A percentile compares a stretch with the other conserved stretches of the same genome.
Evolutionary conservation across 2,113 vertebrate genomes (phyloP).

Genomic region (Sturnira hondurensis): DNA sequence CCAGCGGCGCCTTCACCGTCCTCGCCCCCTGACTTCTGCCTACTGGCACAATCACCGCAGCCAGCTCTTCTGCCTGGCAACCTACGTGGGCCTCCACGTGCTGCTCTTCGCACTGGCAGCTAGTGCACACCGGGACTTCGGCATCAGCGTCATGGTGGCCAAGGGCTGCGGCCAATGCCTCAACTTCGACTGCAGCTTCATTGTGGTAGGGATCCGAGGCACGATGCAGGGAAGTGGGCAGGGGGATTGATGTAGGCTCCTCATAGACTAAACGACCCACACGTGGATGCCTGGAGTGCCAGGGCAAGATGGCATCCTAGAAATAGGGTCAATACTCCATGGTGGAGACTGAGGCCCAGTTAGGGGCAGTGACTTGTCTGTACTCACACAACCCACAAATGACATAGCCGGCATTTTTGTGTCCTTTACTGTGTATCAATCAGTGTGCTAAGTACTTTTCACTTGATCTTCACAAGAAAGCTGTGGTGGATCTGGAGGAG

Average conservation of each 20-base stretch:
- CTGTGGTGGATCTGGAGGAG: neutral
- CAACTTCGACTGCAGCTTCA: constrained; percentile 91
- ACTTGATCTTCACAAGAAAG: neutral
- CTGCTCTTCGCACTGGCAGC: constrained; percentile 83
- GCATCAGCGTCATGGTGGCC: constrained; percentile 82
- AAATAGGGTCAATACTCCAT: neutral
- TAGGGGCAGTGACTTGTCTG: neutral
- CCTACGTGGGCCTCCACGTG: constrained; percentile 78
- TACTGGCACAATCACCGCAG: constrained; percentile 89
- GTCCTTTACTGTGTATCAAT: neutral
- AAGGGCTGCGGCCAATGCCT: constrained; percentile 91
- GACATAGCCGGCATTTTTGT: neutral
- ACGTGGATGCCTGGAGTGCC: neutral
- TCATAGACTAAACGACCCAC: neutral
- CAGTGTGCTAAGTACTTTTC: neutral
- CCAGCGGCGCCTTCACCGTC: constrained; percentile 39
- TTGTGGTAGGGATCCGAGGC: constrained; percentile 79
- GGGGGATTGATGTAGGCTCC: neutral
- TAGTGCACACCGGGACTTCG: constrained; percentile 57
- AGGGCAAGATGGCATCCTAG: neutral
- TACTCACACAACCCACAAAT: neutral
- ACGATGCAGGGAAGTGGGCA: rapidly evolving
- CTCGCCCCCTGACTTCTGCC: constrained; percentile 79
- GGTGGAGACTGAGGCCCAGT: neutral
- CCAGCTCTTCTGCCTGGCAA: constrained; percentile 82